These are phyloP conservation scores for Anabas testudineus DNA, from an alignment of 2,797 vertebrate species.

Conservation along the genomic window DNA sequence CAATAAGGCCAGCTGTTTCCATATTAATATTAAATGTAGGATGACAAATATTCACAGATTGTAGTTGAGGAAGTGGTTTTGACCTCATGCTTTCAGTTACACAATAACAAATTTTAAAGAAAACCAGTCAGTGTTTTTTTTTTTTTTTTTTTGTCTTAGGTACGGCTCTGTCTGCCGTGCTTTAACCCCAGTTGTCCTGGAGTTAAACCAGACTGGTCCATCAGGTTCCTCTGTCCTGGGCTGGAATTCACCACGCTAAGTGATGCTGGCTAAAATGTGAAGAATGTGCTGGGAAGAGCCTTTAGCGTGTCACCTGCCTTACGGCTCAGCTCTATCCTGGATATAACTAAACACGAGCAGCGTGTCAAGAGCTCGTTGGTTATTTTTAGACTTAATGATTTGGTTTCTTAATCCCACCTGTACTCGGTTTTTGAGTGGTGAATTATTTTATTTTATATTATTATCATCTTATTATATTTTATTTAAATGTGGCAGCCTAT, in stretches of 20 bases:
- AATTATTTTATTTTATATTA: neutral
- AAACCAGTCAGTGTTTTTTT: neutral
- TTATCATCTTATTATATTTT: neutral
- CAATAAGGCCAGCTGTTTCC: too few relatives aligned
- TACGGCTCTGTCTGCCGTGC: slow-evolving; percentile 21
- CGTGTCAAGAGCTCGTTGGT: neutral
- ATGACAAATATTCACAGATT: neutral
- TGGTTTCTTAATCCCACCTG: too few relatives aligned
- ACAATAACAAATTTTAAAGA: slow-evolving; percentile 11
- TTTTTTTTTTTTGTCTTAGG: neutral
- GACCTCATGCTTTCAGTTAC: neutral
- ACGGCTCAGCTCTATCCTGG: neutral
- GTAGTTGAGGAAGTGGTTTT: neutral
- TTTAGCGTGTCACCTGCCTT: slow-evolving; percentile 10
- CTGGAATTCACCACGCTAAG: slow-evolving; percentile 32
- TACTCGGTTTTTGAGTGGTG: neutral
- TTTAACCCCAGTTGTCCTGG: slow-evolving; percentile 28
- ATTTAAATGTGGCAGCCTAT: neutral
- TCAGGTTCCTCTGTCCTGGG: slow-evolving; percentile 69
- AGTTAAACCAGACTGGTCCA: slow-evolving; percentile 68
- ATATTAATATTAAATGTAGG: neutral
- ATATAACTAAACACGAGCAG: neutral
- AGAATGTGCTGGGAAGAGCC: slow-evolving; percentile 63
- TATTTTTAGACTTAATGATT: too few relatives aligned
- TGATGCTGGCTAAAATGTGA: slow-evolving; percentile 58